Evolutionary conservation across 1,140 invertebrate genomes (phyloP), one percentile per base, ranked within the genome.

Genomic region (Galleria mellonella): DNA sequence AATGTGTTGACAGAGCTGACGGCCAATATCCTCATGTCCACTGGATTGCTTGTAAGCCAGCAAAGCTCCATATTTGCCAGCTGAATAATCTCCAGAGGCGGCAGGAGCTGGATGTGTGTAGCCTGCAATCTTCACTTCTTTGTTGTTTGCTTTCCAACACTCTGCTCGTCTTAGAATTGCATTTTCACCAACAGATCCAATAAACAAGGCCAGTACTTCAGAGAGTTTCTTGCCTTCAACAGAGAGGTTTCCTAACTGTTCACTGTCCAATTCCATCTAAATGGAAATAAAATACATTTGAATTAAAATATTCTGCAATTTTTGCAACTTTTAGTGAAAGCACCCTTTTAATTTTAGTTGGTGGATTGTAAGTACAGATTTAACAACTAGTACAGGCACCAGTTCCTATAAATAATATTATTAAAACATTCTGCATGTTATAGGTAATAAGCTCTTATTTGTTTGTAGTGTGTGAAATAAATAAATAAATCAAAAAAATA

Each of bases 161-260:
- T 94, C 83, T 0, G 94, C 96, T 40, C 96, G 87, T 33, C 91
- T 88, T 12, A 96, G 72, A n/a, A 88, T 77, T 32, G 97, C 93
- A 82, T 98, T 98, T 87, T 98, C 97, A 9, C 96, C 96, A 5
- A 98, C 83, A 36, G 85, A 89, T 1, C 96, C 96, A 65, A 98
- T 96, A 9, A 92, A 88, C 33, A 97, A 72, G 0, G 95, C 96
- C 32, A 94, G 83, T 56, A 93, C 87, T 86, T 98, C 96, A 1
- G 88, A 90, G 10, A 98, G 67, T 1, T 88, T 88, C 72, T 93
- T 93, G 69, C 93, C 90, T 1, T 72, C 49, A 0, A 87, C 71
- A 32, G 69, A 61, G 13, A 96, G 69, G 41, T 87, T 87, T 59
- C 89, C 91, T n/a, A 96, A 63, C 36, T 90, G 87, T 29, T 94